These are phyloP conservation scores for Drosophila infuscata DNA, from an alignment of 2,888 invertebrate species.

Conservation along the genomic window DNA sequence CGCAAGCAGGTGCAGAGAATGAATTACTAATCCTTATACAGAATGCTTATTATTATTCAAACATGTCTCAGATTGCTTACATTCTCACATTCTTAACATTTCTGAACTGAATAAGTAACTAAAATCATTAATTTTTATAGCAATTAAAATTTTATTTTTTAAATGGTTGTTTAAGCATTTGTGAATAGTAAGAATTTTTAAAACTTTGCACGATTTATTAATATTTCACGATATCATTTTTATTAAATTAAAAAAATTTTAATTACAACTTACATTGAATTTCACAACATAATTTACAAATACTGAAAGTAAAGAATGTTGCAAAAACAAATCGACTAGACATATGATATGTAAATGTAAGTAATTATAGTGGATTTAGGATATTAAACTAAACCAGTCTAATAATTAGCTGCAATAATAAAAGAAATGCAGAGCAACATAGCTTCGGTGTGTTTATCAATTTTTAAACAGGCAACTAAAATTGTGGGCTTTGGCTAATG, in stretches of 20 bases:
- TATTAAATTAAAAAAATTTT: background rate
- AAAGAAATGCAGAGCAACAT: constrained; percentile 2
- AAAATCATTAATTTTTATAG: background rate
- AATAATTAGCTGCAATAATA: background rate
- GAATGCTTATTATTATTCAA: background rate
- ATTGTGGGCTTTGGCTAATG: constrained; percentile 1
- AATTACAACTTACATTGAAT: background rate
- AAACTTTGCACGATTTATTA: background rate
- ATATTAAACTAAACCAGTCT: background rate
- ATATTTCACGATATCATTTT: background rate
- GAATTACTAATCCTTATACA: background rate
- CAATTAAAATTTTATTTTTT: background rate
- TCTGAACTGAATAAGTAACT: background rate
- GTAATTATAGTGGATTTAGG: background rate
- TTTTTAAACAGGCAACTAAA: constrained; percentile 31
- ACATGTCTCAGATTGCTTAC: background rate
- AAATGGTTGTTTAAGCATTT: background rate
- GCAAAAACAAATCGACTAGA: background rate
- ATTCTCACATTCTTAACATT: background rate
- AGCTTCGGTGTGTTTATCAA: constrained; percentile 15
- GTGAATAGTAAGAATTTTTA: background rate
- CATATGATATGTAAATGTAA: background rate
- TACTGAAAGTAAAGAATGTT: background rate
- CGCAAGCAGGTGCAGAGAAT: background rate
- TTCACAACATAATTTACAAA: background rate